Percentiles rank a stretch among this genome's conserved stretches.
phyloP scores from a whole-genome alignment of 1,140 invertebrate genomes.

The Cyphomyrmex costatus region DNA sequence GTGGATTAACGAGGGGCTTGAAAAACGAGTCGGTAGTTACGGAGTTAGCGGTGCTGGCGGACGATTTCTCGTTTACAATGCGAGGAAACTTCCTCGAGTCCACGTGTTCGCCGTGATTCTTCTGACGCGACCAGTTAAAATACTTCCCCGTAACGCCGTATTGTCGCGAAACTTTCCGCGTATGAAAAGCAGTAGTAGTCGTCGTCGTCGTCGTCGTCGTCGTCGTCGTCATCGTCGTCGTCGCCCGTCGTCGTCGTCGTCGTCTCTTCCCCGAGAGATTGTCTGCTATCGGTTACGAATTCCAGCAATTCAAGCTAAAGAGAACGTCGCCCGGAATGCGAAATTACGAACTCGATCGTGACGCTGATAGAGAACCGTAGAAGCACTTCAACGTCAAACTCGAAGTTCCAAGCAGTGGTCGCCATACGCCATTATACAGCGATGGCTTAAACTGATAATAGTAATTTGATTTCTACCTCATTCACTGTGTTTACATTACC shows the following conservation, averaged over 20 bases:
- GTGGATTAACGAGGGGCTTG: conserved; percentile 61
- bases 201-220: conserved; percentile 24
- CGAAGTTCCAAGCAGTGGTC: conserved; percentile 59
- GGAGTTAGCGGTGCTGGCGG: conserved; percentile 53
- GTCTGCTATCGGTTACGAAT: conserved; percentile 43
- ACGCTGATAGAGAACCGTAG: conserved; percentile 33
- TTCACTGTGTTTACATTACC: conserved; percentile 55
- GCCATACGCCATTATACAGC: conserved; percentile 37
- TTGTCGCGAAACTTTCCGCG: conserved; percentile 57
- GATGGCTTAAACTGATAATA: conserved; percentile 53
- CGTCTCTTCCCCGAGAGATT: conserved; percentile 31
- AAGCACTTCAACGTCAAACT: conserved; percentile 62
- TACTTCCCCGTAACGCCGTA: conserved; percentile 56
- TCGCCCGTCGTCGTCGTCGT: conserved; percentile 2
- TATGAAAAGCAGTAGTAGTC: conserved; percentile 53
- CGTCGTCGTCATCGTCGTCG: conserved; percentile 7
- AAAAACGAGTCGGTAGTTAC: conserved; percentile 61
- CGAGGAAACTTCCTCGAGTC: conserved; percentile 53
- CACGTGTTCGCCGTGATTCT: conserved; percentile 61
- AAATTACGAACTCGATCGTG: conserved; percentile 70
- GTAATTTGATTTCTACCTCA: conserved; percentile 55
- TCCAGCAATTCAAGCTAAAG: conserved; percentile 58
- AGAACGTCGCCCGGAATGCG: conserved; percentile 64
- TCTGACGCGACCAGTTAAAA: conserved; percentile 59
- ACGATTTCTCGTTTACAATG: conserved; percentile 65